Conservation (phyloP, 2,888 invertebrate species). For the Trilocha varians region DNA sequence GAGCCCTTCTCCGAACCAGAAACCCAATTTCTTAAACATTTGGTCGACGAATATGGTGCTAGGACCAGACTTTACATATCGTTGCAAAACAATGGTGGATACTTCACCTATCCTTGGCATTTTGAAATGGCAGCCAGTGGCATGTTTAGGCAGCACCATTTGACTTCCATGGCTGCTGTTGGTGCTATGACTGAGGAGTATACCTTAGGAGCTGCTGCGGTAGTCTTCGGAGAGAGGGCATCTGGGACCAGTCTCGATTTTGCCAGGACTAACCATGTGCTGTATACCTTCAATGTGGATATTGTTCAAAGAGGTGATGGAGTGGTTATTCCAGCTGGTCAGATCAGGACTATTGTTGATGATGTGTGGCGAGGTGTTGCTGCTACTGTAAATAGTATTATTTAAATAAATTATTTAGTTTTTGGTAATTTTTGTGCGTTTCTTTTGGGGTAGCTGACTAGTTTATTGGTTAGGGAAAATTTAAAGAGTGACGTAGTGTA, state of each 20-base stretch:
- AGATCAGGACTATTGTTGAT: constrained; percentile 34
- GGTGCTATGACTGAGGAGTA: constrained; percentile 31
- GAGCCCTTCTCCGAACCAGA: constrained; percentile 79
- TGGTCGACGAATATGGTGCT: constrained; percentile 61
- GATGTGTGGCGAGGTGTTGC: constrained; percentile 46
- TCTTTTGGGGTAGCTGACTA: too few species aligned
- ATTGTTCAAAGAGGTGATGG: constrained; percentile 33
- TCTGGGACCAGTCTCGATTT: constrained; percentile 55
- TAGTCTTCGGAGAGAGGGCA: constrained; percentile 37
- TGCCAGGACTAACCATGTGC: constrained; percentile 28
- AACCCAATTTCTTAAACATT: constrained; percentile 67
- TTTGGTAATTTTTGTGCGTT: too few species aligned
- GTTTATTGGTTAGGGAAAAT: too few species aligned
- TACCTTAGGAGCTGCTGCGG: constrained; percentile 34
- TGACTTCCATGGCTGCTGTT: constrained; percentile 40
- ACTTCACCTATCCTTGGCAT: constrained; percentile 80
- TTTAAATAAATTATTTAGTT: constrained; percentile 9
- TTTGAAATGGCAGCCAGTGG: constrained; percentile 65
- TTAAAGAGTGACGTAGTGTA: too few species aligned
- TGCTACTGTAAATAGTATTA: constrained; percentile 30
- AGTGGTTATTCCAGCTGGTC: constrained; percentile 36
- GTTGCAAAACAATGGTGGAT: constrained; percentile 82
- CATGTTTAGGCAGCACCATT: constrained; percentile 41
- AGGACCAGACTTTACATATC: constrained; percentile 77
- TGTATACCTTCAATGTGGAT: constrained; percentile 46